These are phyloP conservation scores for Bolborhynchus lineola DNA, from an alignment of 2,113 vertebrate genomes.

Conservation along the genomic window DNA sequence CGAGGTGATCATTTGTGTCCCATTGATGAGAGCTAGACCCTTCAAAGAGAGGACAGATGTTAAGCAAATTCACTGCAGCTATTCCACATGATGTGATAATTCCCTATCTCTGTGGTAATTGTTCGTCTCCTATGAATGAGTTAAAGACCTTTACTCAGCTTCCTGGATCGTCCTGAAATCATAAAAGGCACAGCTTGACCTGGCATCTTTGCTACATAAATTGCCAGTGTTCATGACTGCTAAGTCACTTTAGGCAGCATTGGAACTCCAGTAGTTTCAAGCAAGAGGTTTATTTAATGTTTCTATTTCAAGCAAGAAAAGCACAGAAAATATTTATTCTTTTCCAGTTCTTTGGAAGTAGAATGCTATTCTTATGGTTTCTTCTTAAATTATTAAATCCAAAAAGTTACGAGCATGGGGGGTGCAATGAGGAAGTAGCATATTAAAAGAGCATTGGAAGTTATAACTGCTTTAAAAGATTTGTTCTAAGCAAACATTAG, in stretches of 20 bases:
- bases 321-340: neutral
- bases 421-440: neutral
- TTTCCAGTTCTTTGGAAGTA: neutral
- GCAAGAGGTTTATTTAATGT: neutral
- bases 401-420: neutral
- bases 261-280: neutral
- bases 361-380: neutral
- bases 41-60: slow-evolving; percentile 44
- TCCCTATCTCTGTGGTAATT: neutral
- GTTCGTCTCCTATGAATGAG: neutral
- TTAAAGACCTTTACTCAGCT: neutral
- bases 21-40: slow-evolving; percentile 96
- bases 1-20: slow-evolving; percentile 99
- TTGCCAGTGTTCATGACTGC: neutral
- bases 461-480: neutral
- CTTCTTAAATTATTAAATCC: neutral
- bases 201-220: neutral
- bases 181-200: neutral
- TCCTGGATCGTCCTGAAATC: neutral
- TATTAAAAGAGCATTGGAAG: neutral
- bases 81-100: neutral
- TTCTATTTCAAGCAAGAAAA: neutral
- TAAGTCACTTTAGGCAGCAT: neutral
- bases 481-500: neutral
- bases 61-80: neutral